Conservation (phyloP, 2,888 invertebrate genomes). For the Tetranychus truncatus region DNA sequence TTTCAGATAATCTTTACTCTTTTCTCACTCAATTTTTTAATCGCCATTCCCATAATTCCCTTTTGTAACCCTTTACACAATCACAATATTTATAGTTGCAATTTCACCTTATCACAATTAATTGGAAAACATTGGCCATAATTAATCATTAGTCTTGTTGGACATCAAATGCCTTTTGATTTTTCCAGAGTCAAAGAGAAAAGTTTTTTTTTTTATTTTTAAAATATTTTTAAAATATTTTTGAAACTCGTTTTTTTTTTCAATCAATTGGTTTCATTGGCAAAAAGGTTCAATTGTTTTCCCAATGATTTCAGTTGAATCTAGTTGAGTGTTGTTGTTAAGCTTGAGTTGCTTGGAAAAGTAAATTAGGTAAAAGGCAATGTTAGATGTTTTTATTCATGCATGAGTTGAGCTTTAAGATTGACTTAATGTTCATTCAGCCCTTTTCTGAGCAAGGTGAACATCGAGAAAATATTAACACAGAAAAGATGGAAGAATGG, state of each 20-base stretch:
- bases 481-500: no score
- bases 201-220: no score
- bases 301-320: neutral
- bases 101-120: no score
- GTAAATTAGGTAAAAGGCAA: neutral
- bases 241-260: no score
- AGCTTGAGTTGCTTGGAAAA: neutral
- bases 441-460: neutral
- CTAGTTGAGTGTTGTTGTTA: neutral
- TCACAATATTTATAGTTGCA: no score
- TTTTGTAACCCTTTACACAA: neutral
- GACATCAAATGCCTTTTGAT: neutral
- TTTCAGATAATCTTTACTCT: neutral
- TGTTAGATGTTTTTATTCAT: constrained; percentile 16
- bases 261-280: neutral
- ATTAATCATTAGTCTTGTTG: neutral
- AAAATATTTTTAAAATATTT: no score
- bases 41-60: neutral
- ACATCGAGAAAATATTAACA: no score
- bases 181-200: neutral
- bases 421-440: neutral
- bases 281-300: no score
- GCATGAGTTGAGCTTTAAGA: constrained; percentile 10
- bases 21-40: neutral
- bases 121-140: no score